Base-by-base conservation (phyloP, 2,113 vertebrate genomes). In the Asarcornis scutulata region DNA sequence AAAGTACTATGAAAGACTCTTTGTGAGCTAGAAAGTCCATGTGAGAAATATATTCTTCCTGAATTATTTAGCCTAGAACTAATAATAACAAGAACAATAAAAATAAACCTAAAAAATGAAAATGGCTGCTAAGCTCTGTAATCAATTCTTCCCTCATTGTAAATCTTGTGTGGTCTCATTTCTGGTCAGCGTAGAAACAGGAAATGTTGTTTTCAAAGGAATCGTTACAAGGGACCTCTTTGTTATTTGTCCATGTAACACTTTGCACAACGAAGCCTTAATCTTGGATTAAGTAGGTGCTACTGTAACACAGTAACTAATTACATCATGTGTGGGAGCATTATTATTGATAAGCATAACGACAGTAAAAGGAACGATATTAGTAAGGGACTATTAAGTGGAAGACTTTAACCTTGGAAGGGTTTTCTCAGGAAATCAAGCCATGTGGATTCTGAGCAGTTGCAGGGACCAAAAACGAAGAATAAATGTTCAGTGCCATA, bases 131-230 rank as follows among this genome's bases (percentile, higher is more conserved):
- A 44, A 91, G 82, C 53, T 74, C 96, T 97, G 95, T 96, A 96
- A 96, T 96, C 95, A 92, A 80, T 96, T 96, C 94, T 93, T 96
- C 95, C 94, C 94, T 96, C 95, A 80, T 95, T 94, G 96, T 96
- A 97, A 97, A 96, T 96, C 96, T 96, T 93, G 95, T 96, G 96
- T 96, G 94, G 96, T 96, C 96, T 96, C 92, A 84, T 94, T 95
- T 89, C 94, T 93, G 83, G 14, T 78, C 79, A 8, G 74, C 15
- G 13, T 53, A 21, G 92, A 89, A 89, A 89, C 92, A 95, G 94
- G 96, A 97, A 97, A 91, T 78, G 71, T 96, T 96, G 80, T 82
- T 96, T 96, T 96, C 97, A 96, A 96, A 97, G 93, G 94, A 62
- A 75, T 83, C 46, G 4, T 93, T 96, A 96, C 93, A 96, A 95